Conservation (phyloP, 2,113 vertebrate genomes). For the Ochotona princeps region DNA sequence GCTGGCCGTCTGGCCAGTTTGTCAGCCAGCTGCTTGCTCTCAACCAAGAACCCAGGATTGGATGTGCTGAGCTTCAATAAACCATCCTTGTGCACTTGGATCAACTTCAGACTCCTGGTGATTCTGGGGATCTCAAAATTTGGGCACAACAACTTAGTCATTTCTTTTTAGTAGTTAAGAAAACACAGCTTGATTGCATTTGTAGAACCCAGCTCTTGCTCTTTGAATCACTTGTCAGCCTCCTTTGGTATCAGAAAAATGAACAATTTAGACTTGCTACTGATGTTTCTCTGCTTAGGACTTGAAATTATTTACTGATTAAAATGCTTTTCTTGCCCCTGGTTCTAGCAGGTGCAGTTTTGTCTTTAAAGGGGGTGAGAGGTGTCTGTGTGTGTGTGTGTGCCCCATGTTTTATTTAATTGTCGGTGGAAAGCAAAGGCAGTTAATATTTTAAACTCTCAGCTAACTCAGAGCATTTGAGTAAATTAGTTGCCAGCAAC, state of each 20-base stretch:
- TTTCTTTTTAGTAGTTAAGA: background rate
- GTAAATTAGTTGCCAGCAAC: conserved; percentile 55
- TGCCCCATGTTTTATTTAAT: background rate
- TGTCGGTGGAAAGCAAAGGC: background rate
- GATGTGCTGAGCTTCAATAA: no score
- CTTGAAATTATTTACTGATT: conserved; percentile 37
- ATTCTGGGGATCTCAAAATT: no score
- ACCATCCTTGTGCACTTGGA: no score
- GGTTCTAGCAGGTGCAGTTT: conserved; percentile 10
- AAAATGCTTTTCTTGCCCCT: conserved; percentile 13
- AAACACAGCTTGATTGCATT: background rate
- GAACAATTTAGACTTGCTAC: background rate
- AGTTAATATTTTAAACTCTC: conserved; percentile 51
- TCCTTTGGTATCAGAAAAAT: conserved; percentile 18
- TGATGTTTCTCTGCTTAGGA: conserved; percentile 13
- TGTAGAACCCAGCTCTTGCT: background rate
- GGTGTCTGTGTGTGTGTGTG: background rate
- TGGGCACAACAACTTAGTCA: background rate
- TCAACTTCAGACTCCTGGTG: no score
- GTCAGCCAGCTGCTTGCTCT: no score
- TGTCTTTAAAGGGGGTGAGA: background rate
- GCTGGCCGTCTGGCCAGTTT: no score
- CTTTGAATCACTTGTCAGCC: background rate
- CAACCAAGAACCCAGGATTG: no score
- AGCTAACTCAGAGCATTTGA: background rate